phyloP scores from a whole-genome alignment of 2,888 invertebrate genomes.

The Reticulitermes lucifugus region DNA sequence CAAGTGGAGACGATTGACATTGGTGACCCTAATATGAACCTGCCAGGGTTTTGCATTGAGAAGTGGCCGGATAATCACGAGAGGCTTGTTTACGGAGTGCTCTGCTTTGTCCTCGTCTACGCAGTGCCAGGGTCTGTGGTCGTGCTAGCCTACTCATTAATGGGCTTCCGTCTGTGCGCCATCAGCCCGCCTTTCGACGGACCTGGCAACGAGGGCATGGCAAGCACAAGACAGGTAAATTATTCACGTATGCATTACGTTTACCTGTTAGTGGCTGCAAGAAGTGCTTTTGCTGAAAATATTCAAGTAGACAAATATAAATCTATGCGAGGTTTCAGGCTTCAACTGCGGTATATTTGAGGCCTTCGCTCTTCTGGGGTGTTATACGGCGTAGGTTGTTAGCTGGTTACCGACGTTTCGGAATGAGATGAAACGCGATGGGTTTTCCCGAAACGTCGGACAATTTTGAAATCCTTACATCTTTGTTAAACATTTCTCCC shows the following conservation, averaged over 20 bases:
- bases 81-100: constrained; percentile 66
- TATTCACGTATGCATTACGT: background rate
- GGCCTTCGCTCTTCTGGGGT: too few relatives aligned
- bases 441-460: too few relatives aligned
- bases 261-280: too few relatives aligned
- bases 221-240: constrained; percentile 74
- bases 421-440: too few relatives aligned
- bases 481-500: too few relatives aligned
- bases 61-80: constrained; percentile 65
- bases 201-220: constrained; percentile 71
- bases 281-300: too few relatives aligned
- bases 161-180: constrained; percentile 78
- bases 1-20: constrained; percentile 54
- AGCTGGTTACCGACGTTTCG: too few relatives aligned
- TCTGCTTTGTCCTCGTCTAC: constrained; percentile 81
- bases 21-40: background rate
- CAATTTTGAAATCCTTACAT: too few relatives aligned
- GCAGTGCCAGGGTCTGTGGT: constrained; percentile 74
- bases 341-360: too few relatives aligned
- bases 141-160: constrained; percentile 70
- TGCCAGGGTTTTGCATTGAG: constrained; percentile 70
- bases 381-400: too few relatives aligned
- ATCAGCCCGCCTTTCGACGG: constrained; percentile 76
- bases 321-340: too few relatives aligned
- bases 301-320: too few relatives aligned